Evolutionary conservation across 2,888 invertebrate genomes (phyloP).

Genomic region (Synanthedon andrenaeformis): DNA sequence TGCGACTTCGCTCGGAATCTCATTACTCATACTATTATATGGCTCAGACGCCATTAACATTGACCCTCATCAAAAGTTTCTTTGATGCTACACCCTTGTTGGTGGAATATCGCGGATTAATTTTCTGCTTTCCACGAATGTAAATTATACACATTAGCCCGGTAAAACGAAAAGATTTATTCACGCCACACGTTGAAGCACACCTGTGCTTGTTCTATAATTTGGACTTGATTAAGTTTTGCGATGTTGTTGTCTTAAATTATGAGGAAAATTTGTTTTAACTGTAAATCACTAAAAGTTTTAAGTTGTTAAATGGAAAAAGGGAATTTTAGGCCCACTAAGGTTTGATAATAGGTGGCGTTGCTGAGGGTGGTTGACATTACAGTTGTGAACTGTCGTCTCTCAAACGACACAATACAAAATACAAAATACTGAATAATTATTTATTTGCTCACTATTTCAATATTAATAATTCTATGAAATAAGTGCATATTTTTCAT

Average conservation of each 20-base stretch:
- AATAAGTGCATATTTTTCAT: too few species aligned
- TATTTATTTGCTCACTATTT: too few species aligned
- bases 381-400: too few species aligned
- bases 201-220: constrained; percentile 19
- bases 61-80: constrained; percentile 47
- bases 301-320: not conserved
- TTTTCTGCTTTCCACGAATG: constrained; percentile 28
- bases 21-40: constrained; percentile 24
- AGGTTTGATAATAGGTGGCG: too few species aligned
- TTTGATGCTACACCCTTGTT: constrained; percentile 28
- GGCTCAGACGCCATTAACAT: constrained; percentile 27
- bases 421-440: too few species aligned
- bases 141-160: constrained; percentile 27
- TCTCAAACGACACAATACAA: too few species aligned
- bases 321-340: too few species aligned
- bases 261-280: constrained; percentile 18
- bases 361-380: too few species aligned
- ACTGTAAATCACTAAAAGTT: constrained; percentile 13
- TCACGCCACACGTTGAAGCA: constrained; percentile 20
- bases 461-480: too few species aligned
- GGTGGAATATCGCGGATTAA: constrained; percentile 21
- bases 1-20: constrained; percentile 12
- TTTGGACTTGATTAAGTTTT: constrained; percentile 29
- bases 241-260: constrained; percentile 14
- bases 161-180: constrained; percentile 17